These are phyloP conservation scores for Nomada flava DNA, from an alignment of 2,888 invertebrate species.

Conservation along the genomic window DNA sequence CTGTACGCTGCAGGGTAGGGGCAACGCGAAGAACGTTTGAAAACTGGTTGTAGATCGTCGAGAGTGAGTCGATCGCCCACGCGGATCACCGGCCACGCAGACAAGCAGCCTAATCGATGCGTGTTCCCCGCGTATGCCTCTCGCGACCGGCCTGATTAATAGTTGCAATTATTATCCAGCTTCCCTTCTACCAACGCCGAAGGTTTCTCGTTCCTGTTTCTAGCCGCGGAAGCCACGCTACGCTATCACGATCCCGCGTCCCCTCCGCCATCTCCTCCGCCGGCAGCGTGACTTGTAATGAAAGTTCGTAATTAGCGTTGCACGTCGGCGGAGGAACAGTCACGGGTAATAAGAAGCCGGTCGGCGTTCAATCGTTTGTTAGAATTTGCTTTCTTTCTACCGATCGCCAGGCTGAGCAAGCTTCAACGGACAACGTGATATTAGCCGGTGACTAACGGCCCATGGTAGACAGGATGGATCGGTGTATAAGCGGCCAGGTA, in stretches of 20 bases:
- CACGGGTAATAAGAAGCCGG: conserved; percentile 68
- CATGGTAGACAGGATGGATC: conserved; percentile 49
- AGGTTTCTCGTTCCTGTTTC: conserved; percentile 28
- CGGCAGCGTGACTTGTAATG: conserved; percentile 72
- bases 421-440: conserved; percentile 47
- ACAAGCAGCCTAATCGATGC: conserved; percentile 68
- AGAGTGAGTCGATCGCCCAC: conserved; percentile 62
- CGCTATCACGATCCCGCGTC: conserved; percentile 52
- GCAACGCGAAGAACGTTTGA: conserved; percentile 7
- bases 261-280: conserved; percentile 41
- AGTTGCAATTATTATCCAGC: conserved; percentile 65
- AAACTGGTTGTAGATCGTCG: conserved; percentile 53
- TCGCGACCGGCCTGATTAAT: conserved; percentile 65
- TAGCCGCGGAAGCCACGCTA: conserved; percentile 49
- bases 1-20: neutral
- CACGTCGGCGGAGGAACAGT: conserved; percentile 57
- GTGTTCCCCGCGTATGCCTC: conserved; percentile 50
- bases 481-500: conserved; percentile 52
- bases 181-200: conserved; percentile 11
- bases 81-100: conserved; percentile 42
- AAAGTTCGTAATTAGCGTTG: conserved; percentile 74
- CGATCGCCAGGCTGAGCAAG: conserved; percentile 2
- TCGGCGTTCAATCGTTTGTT: conserved; percentile 42
- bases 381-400: conserved; percentile 49
- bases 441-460: conserved; percentile 63